Base-by-base conservation (phyloP, 2,888 invertebrate genomes). In the Lacanobia oleracea region DNA sequence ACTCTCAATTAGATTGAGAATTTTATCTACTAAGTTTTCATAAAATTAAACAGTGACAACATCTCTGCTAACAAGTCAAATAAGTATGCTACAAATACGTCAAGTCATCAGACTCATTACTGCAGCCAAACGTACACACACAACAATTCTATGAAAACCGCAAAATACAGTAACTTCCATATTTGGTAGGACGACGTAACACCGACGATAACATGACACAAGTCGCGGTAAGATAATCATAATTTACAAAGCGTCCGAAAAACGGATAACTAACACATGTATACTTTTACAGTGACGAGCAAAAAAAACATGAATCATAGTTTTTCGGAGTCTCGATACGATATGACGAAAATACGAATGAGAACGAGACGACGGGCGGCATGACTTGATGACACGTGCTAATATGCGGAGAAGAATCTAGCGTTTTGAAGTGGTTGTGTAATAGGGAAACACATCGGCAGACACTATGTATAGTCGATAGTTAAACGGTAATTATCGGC, bases 311-410 rank as follows among this genome's bases (percentile, higher is more conserved):
- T 82, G 84, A 82, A 27, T 81, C 81, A 81, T 69, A 59, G 48
- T 1, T 48, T 72, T 74, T 75, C 23, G 60, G 45, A 27, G 54
- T 60, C 23, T 57, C 43, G 2, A 56, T 53, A 59, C 40, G n/a
- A 63, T 50, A 59, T 57, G 72, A 75, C 84, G 54, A 59, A 83
- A 83, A 80, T 83, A 72, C 53, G 18, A 80, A 80, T 59, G 60
- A 66, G 68, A 67, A 60, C 50, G 40, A n/a, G 14, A 62, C 67
- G 72, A 81, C 76, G 77, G 66, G 40, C 51, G 43, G 43, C 40
- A 56, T 57, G 54, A 68, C n/a, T 9, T 27, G 12, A 51, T 53
- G 59, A 37, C 60, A 48, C 64, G 64, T 60, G 80, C 67, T 74
- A 62, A 73, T 67, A 21, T 23, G 12, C 21, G 16, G 40, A 40